Base-by-base conservation (phyloP, 2,797 vertebrate genomes). In the Acanthurus tractus region DNA sequence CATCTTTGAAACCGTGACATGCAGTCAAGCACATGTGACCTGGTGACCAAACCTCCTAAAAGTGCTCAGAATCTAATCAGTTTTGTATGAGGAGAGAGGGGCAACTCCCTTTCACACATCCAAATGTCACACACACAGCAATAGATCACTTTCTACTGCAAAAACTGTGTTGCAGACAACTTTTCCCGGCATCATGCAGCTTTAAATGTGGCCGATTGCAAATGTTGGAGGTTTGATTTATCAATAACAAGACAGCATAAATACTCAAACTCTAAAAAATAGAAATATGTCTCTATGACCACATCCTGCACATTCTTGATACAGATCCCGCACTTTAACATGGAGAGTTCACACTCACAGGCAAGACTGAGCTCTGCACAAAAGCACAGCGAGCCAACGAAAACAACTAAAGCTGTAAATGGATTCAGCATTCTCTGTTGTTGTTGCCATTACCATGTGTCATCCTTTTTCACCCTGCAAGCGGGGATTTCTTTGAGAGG, bases 401-500 rank as follows among this genome's bases (percentile, higher is more conserved):
- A 93, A 95, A 92, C 91, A 91, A 53, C 61, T 10, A 50, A 63
- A 88, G 84, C 76, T 73, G 69, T 63, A 79, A 87, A 88, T 78
- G 76, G 86, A 89, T 81, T 90, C 64, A 69, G 82, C 59, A 57
- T 66, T 81, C 80, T 83, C 68, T 88, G 73, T 88, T 92, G 84
- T 82, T 89, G 69, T 79, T 85, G 72, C 74, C 68, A 82, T 91
- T 79, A 82, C 67, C 62, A 83, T 67, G 78, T 85, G 75, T 91
- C 90, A 87, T 84, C 81, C 59, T 63, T 86, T 82, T 81, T 70
- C 63, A 77, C 62, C 40, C 69, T 42, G 29, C 57, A 81, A 49
- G 83, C 49, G 36, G 49, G 17, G 72, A 65, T 4, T 29, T 63
- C 44, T 67, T 55, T 58, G 36, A 57, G 58, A 70, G 42, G 8